Base-by-base conservation (phyloP, 2,113 vertebrate genomes). In the Argyrosomus japonicus region DNA sequence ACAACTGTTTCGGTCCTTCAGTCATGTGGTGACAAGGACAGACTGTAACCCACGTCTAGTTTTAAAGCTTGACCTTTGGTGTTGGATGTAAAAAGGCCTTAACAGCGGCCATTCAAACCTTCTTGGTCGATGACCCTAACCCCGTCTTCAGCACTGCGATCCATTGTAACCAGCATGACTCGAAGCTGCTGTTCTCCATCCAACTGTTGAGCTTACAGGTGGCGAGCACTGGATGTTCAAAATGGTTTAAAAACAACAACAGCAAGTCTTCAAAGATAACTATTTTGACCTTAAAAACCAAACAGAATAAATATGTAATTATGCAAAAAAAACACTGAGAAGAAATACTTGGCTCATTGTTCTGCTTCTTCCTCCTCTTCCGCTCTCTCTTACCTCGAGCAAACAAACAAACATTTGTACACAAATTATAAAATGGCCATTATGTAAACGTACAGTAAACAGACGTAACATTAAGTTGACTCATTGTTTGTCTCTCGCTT, bases 341-440 rank as follows among this genome's bases (percentile, higher is more conserved):
- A 65, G 67, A 53, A 67, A 72, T 1, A 5, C 2, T 40, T n/a
- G 57, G 54, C 23, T 50, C 19, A 3, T 3, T 45, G n/a, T 29
- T 60, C 11, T 4, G 12, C 25, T 10, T n/a, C 40, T 72, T 53
- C 18, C 25, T 58, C 43, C 25, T 45, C 32, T 7, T 27, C 36
- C 19, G 36, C 25, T 70, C 43, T 53, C 17, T 1, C 23, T 43
- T 2, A 45, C 68, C 48, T 54, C 61, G 0, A 75, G 29, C 74
- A 51, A 70, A 77, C 14, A 51, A 70, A 77, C 14, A 69, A 68
- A 76, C 69, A 64, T 17, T 10, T n/a, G 27, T 53, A 25, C 13
- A 54, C 27, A 45, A 54, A 74, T 40, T 71, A 67, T 29, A 85
- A 71, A 36, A 53, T 25, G 29, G 53, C 36, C 36, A 87, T 82